phyloP scores from a whole-genome alignment of 2,113 vertebrate genomes.

The Tricholaema leucomelas region DNA sequence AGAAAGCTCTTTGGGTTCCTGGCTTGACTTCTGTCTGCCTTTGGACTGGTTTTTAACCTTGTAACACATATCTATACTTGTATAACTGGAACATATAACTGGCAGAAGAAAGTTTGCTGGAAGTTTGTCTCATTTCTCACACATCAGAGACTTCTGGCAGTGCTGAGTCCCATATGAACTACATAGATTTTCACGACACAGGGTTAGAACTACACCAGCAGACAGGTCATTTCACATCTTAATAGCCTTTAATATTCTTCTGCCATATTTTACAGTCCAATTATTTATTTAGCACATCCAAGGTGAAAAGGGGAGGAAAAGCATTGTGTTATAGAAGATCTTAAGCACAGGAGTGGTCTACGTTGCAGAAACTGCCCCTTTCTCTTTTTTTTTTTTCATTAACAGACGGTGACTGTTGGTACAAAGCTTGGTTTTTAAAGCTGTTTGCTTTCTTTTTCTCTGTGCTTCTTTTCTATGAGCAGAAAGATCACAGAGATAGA shows the following conservation, averaged over 20 bases:
- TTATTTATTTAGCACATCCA: slow-evolving; percentile 34
- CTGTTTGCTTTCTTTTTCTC: neutral
- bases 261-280: neutral
- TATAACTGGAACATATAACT: neutral
- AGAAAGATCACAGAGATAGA: neutral
- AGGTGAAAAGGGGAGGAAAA: neutral
- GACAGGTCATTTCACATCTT: slow-evolving; percentile 17
- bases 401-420: neutral
- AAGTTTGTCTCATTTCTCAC: neutral
- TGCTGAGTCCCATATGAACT: neutral
- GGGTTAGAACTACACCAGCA: neutral
- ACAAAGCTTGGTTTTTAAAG: neutral
- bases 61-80: rapidly evolving
- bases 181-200: neutral
- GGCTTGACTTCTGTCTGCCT: neutral
- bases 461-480: neutral
- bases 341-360: neutral
- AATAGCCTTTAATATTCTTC: slow-evolving; percentile 20
- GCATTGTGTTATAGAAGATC: neutral
- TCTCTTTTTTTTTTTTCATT: neutral
- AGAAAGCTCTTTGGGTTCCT: neutral
- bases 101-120: neutral
- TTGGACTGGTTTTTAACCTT: neutral
- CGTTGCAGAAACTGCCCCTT: neutral
- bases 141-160: neutral